Base-by-base conservation (phyloP, 2,113 vertebrate species). In the Brachyhypopomus occidentalis region DNA sequence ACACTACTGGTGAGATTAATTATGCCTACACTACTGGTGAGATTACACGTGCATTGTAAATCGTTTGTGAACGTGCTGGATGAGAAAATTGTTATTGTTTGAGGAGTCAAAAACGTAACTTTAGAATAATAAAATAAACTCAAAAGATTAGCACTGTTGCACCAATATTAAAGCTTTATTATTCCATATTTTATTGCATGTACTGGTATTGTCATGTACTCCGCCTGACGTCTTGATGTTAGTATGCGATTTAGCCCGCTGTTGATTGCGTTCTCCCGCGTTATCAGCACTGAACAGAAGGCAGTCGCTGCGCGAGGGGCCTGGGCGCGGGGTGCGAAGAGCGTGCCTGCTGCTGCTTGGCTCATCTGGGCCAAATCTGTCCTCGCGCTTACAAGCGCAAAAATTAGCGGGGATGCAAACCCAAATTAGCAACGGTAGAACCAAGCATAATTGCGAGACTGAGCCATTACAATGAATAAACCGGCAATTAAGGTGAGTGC, bases 231-330 rank as follows among this genome's bases (percentile, higher is more conserved):
- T 75, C 84, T 62, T 67, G 83, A 52, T 75, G 75, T 90, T 80
- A 86, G 89, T 89, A 85, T 88, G 87, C 88, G 72, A 79, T 78
- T 80, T 81, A 87, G 82, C 86, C 80, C 74, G n/a, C 86, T 84
- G 82, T 63, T 79, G 86, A 81, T 78, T 48, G 84, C 77, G 8
- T 14, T 12, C 45, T 52, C 45, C 45, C 45, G 45, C 12, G 87
- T 92, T 92, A 93, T 93, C 91, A 91, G 91, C 84, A 67, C 72
- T 78, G 22, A 92, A 89, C 92, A 93, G 52, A 86, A 89, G 89
- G 89, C 86, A 81, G 78, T 67, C 81, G 84, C 45, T 14, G 12
- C 45, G 45, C 45, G 45, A 52, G 45, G 45, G 87, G 86, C 82
- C 87, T 88, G 86, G 78, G 73, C 76, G 72, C 71, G 5, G 64